phyloP scores from a whole-genome alignment of 2,888 invertebrate species.

The Arrhopalites spinosus region DNA sequence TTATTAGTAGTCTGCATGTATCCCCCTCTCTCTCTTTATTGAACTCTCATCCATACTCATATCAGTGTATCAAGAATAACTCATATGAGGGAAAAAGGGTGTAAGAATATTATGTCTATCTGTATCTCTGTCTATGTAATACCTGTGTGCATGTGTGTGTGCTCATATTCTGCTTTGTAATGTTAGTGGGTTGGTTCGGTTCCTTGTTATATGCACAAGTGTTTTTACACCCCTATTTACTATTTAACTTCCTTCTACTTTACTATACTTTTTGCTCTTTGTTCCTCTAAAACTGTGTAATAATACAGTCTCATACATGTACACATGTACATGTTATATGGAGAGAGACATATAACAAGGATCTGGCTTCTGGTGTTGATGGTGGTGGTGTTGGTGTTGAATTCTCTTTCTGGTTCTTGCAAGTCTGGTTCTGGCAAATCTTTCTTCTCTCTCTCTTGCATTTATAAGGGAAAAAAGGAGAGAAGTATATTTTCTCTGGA shows the following conservation, averaged over 20 bases:
- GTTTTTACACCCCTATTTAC: conserved; percentile 11
- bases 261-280: conserved; percentile 10
- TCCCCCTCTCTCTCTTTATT: too few relatives aligned
- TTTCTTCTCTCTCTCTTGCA: too few relatives aligned
- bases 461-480: too few relatives aligned
- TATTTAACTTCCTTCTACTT: neutral
- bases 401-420: too few relatives aligned
- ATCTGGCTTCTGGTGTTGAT: too few relatives aligned
- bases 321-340: too few relatives aligned
- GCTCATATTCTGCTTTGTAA: neutral
- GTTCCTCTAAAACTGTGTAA: neutral
- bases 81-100: neutral
- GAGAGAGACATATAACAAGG: too few relatives aligned
- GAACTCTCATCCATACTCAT: conserved; percentile 19
- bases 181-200: neutral
- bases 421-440: too few relatives aligned
- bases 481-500: too few relatives aligned
- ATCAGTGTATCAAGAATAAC: conserved; percentile 17
- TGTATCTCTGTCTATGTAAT: neutral
- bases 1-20: neutral
- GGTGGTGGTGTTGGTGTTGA: too few relatives aligned
- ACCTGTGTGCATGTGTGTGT: neutral
- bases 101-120: neutral
- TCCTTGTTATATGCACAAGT: neutral
- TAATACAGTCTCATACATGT: too few relatives aligned